Evolutionary conservation across 1,140 invertebrate genomes (phyloP).

Genomic region (Neodiprion virginianus): DNA sequence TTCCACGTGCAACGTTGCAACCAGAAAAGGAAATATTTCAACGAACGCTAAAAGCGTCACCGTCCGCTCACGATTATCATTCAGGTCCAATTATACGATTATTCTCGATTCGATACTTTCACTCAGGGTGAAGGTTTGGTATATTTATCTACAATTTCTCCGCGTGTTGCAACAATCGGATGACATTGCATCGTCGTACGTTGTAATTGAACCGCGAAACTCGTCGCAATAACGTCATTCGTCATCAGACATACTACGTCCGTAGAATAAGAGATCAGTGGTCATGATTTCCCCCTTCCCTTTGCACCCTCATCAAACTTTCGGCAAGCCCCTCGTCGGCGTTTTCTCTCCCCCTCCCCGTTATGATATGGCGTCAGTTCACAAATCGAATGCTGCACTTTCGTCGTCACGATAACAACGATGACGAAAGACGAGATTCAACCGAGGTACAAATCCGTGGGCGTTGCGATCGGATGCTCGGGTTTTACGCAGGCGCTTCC

Average conservation of each 20-base stretch:
- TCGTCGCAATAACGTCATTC: neutral
- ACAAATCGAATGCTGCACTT: conserved; percentile 19
- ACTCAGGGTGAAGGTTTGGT: neutral
- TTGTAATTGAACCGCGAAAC: neutral
- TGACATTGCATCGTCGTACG: neutral
- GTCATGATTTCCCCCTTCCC: neutral
- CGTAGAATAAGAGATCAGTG: conserved; percentile 4
- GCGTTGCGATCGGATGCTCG: conserved; percentile 60
- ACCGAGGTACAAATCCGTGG: conserved; percentile 62
- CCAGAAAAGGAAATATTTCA: too few species aligned
- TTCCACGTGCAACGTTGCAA: too few species aligned
- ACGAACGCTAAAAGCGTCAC: too few species aligned
- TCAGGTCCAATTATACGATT: too few species aligned
- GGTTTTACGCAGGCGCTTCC: conserved; percentile 74
- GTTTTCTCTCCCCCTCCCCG: neutral
- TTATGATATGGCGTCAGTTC: conserved; percentile 57
- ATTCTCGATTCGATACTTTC: too few species aligned
- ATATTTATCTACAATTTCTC: neutral
- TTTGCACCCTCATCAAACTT: neutral
- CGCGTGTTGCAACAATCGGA: neutral
- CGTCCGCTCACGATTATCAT: too few species aligned
- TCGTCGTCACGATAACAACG: too few species aligned
- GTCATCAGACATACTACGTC: neutral
- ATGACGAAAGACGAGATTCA: conserved; percentile 27
- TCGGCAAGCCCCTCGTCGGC: neutral